phyloP scores from a whole-genome alignment of 1,140 invertebrate species.

The Ceratina calcarata region DNA sequence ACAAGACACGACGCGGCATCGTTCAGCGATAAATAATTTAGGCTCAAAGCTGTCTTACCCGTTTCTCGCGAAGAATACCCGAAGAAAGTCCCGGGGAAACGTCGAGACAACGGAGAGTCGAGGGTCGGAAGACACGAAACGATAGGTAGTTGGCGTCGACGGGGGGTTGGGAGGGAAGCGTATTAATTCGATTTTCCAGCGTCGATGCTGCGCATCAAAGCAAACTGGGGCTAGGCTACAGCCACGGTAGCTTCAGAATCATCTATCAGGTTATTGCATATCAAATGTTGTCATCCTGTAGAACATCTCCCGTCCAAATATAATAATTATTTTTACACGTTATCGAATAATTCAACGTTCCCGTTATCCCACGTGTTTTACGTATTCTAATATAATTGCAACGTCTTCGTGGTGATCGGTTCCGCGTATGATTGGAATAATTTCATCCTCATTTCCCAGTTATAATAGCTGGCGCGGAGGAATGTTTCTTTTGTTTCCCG shows the following conservation, averaged over 20 bases:
- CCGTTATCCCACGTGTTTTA: no score
- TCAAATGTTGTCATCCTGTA: no score
- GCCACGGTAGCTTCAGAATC: no score
- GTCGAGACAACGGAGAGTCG: background rate
- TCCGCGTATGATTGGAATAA: background rate
- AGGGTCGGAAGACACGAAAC: background rate
- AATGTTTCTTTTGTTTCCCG: slow-evolving; percentile 8
- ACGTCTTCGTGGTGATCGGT: no score
- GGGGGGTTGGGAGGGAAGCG: background rate
- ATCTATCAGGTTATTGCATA: no score
- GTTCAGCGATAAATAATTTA: slow-evolving; percentile 58
- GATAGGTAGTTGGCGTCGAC: background rate
- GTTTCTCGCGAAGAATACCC: slow-evolving; percentile 38
- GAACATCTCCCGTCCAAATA: no score
- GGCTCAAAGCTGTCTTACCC: slow-evolving; percentile 52
- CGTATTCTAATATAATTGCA: no score
- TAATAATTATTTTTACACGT: no score
- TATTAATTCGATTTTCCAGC: slow-evolving; percentile 40
- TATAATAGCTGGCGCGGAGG: background rate
- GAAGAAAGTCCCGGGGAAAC: background rate
- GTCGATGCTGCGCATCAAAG: slow-evolving; percentile 25
- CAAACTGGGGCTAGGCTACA: background rate
- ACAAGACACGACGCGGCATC: slow-evolving; percentile 45
- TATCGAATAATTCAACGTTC: no score
- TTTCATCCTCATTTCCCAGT: background rate